Evolutionary conservation across 2,888 invertebrate species (phyloP), one percentile per base, ranked within the genome.

Genomic region (Tinea pellionella): DNA sequence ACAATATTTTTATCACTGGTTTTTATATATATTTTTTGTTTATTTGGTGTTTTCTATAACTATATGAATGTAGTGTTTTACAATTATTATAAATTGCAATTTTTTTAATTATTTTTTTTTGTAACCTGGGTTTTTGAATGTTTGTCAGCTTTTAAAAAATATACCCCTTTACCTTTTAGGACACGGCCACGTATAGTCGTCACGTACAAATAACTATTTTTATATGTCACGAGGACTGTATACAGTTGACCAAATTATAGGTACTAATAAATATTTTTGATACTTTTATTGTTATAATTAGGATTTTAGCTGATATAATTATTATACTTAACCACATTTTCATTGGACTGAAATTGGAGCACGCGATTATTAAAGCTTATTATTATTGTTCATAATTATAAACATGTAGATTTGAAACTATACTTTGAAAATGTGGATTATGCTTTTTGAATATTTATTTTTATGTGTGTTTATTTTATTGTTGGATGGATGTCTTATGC

Each of bases 321-420:
- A 13, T 47, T 15, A 47, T 47, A 15, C 47, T 47, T 47, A 47
- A 47, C 47, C 47, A 47, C 47, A 15, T 47, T 47, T 47, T 47
- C 47, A 47, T 15, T 47, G 47, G 47, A 47, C 16, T 47, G 15
- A 47, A 47, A 16, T 47, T 47, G 15, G n/a, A 47, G 47, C 47
- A 47, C 47, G 47, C 47, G 47, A 47, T 16, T 15, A 7, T 42
- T 42, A n/a, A 47, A 47, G 47, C 47, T 47, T 47, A n/a, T n/a
- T n/a, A n/a, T 41, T 8, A 41, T n/a, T 41, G 41, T 12, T 41
- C 8, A n/a, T 41, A n/a, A n/a, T 41, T 41, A 4, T 2, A 13
- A 2, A 2, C 41, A 41, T 41, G n/a, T 41, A 41, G 47, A 16
- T 12, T 42, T 42, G 12, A n/a, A 13, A 42, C 42, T 42, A 42